Conservation (phyloP, 2,797 vertebrate species). For the Triplophysa bombifrons region DNA sequence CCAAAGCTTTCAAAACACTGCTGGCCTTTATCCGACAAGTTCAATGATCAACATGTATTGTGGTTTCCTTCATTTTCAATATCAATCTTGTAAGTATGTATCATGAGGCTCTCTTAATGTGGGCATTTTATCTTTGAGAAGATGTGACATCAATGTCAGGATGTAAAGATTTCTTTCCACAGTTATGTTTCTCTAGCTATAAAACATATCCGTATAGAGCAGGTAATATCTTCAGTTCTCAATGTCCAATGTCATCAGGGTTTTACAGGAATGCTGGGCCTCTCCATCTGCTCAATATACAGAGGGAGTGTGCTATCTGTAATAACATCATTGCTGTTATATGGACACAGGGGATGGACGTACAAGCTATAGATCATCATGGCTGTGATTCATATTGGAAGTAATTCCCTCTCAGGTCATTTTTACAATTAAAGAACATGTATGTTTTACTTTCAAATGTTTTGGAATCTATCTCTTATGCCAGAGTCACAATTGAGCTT, state of each 20-base stretch:
- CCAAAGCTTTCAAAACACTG: neutral
- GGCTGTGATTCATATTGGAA: neutral
- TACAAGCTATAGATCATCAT: neutral
- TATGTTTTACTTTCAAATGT: neutral
- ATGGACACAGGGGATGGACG: neutral
- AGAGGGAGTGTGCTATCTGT: neutral
- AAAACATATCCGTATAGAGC: neutral
- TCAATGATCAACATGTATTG: slow-evolving; percentile 3
- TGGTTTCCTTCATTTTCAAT: neutral
- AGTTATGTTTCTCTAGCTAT: neutral
- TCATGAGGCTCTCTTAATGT: neutral
- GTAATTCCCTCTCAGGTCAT: neutral
- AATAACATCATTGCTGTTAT: neutral
- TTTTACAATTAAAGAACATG: neutral
- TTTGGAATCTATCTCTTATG: too few relatives aligned
- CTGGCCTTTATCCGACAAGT: neutral
- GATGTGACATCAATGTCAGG: neutral
- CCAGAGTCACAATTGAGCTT: too few relatives aligned
- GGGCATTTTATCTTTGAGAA: neutral
- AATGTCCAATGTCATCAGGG: slow-evolving; percentile 2
- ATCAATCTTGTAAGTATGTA: neutral
- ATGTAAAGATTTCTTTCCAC: neutral
- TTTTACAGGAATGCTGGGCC: neutral
- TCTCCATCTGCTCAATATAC: neutral
- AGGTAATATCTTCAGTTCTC: neutral